Conservation (phyloP, 2,797 vertebrate species). For the Fundulus diaphanus region DNA sequence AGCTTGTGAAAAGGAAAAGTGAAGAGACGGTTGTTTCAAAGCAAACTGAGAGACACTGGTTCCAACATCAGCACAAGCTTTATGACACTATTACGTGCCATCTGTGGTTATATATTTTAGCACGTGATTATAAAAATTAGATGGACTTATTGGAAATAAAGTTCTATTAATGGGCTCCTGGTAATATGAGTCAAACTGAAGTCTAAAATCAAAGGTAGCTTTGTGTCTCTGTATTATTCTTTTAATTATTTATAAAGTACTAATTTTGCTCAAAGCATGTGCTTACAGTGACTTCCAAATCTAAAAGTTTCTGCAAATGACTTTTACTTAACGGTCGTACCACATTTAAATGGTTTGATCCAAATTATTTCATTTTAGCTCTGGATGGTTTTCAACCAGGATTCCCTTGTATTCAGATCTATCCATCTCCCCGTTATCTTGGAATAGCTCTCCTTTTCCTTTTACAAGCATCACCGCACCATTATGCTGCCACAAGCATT, state of each 20-base stretch:
- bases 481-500: not conserved
- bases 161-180: not conserved
- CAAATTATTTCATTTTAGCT: not conserved
- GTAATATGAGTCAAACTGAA: not conserved
- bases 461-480: not conserved
- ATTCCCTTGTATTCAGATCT: not conserved
- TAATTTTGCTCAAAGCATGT: not conserved
- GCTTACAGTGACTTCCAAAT: not conserved
- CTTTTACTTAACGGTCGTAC: not conserved
- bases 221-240: not conserved
- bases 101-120: not conserved
- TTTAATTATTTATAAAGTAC: not conserved
- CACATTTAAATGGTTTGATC: not conserved
- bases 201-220: not conserved
- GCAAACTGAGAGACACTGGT: conserved; percentile 21
- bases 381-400: not conserved
- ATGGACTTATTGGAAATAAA: no score
- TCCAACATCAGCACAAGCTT: conserved; percentile 1
- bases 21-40: conserved; percentile 27
- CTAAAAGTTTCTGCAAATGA: no score
- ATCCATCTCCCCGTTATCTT: not conserved
- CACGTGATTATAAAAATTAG: not conserved
- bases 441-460: not conserved
- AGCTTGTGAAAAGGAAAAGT: conserved; percentile 15
- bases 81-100: not conserved